Conservation (phyloP, 2,888 invertebrate genomes). For the Lithophane semibrunnea region DNA sequence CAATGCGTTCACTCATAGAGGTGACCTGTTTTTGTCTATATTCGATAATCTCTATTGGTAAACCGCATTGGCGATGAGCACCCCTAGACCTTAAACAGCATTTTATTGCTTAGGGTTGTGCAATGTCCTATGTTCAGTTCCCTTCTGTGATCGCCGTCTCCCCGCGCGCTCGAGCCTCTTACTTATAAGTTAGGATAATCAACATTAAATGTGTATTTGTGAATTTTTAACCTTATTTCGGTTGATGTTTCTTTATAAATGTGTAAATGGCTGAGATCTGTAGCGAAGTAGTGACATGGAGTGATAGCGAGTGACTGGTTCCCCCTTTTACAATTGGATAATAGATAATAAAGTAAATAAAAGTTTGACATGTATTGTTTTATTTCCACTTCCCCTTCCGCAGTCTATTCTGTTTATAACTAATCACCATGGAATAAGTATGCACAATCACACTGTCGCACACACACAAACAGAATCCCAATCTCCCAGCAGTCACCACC, state of each 20-base stretch:
- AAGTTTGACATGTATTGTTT: slow-evolving; percentile 85
- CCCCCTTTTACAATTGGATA: slow-evolving; percentile 90
- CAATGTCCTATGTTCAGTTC: slow-evolving; percentile 63
- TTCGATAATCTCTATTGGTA: slow-evolving; percentile 66
- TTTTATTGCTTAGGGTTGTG: slow-evolving; percentile 62
- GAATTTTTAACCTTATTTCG: slow-evolving; percentile 89
- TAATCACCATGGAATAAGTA: neutral
- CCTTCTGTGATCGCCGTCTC: slow-evolving; percentile 67
- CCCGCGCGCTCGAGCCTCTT: slow-evolving; percentile 77
- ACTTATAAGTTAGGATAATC: slow-evolving; percentile 86
- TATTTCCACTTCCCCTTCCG: slow-evolving; percentile 72
- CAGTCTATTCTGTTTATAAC: slow-evolving; percentile 18
- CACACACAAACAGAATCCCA: neutral
- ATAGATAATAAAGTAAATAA: slow-evolving; percentile 89
- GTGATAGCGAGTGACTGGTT: slow-evolving; percentile 88
- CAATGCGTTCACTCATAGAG: slow-evolving; percentile 71
- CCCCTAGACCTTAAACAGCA: slow-evolving; percentile 54
- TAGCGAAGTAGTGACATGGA: slow-evolving; percentile 88
- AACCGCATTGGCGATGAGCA: slow-evolving; percentile 64
- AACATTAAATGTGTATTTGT: slow-evolving; percentile 91
- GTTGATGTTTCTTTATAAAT: slow-evolving; percentile 88
- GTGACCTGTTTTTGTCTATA: slow-evolving; percentile 72
- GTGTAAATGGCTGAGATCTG: slow-evolving; percentile 89
- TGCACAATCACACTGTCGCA: neutral
- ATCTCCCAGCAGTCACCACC: neutral